phyloP scores from a whole-genome alignment of 2,888 invertebrate species.

The Stomorhina lunata region DNA sequence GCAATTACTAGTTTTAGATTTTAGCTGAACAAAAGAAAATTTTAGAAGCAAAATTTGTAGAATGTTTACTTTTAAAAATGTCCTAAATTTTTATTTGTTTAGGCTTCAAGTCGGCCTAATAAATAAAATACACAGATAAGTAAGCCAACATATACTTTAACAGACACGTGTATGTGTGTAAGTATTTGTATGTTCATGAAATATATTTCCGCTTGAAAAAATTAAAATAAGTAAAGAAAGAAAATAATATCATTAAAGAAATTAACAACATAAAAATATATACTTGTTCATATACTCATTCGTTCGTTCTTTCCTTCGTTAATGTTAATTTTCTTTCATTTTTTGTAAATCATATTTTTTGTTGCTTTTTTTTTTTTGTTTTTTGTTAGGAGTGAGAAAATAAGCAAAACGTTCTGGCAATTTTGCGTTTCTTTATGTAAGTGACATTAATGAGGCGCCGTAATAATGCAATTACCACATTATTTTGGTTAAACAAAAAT shows the following conservation, averaged over 20 bases:
- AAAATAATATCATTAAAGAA: slow-evolving; percentile 39
- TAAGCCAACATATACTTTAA: neutral
- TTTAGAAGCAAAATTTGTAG: too few species aligned
- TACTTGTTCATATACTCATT: slow-evolving; percentile 4
- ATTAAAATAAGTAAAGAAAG: neutral
- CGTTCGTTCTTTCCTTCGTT: slow-evolving; percentile 15
- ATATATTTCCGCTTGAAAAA: slow-evolving; percentile 29
- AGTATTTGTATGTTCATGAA: neutral
- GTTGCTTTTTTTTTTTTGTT: neutral
- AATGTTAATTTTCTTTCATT: slow-evolving; percentile 6
- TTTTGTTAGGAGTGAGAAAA: neutral
- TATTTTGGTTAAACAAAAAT: slow-evolving; percentile 36
- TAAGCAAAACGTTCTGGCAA: slow-evolving; percentile 46
- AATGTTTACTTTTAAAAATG: too few species aligned
- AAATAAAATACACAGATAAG: neutral
- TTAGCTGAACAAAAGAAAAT: too few species aligned
- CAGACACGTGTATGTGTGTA: neutral
- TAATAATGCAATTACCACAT: slow-evolving; percentile 63
- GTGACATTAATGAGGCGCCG: slow-evolving; percentile 61
- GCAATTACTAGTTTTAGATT: too few species aligned
- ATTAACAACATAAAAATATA: slow-evolving; percentile 48
- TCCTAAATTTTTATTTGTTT: too few species aligned
- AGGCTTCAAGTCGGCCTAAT: too few species aligned
- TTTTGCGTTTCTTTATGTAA: slow-evolving; percentile 49
- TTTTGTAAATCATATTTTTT: neutral